Percentiles rank a stretch among this genome's conserved stretches.
phyloP scores from a whole-genome alignment of 2,113 vertebrate genomes.

The Corydoras maculifer region DNA sequence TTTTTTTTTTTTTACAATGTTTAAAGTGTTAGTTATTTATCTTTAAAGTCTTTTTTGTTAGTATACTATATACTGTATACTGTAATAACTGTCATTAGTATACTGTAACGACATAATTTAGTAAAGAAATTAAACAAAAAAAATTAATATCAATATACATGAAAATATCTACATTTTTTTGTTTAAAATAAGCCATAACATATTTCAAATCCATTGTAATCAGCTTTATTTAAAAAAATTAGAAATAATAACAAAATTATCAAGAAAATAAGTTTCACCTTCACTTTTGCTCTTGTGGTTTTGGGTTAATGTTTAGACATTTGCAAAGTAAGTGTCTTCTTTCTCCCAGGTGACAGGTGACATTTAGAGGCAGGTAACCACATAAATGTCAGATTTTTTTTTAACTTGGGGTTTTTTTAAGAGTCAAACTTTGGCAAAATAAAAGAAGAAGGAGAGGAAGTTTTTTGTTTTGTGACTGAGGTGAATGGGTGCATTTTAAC shows the following conservation, averaged over 20 bases:
- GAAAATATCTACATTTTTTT: not conserved
- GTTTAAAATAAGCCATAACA: not conserved
- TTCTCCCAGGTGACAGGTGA: constrained; percentile 35
- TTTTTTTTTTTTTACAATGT: not conserved
- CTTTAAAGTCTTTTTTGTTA: too few species aligned
- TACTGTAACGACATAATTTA: too few species aligned
- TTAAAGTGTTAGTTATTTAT: too few species aligned
- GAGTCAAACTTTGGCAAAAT: constrained; percentile 22
- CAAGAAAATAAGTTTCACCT: constrained; percentile 22
- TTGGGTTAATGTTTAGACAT: constrained; percentile 22
- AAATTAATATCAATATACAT: not conserved
- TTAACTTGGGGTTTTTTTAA: constrained; percentile 29
- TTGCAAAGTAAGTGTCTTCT: constrained; percentile 12
- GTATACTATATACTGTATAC: too few species aligned
- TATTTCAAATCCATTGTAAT: not conserved
- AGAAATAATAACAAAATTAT: constrained; percentile 2
- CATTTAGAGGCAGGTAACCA: constrained; percentile 43
- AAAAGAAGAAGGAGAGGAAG: constrained; percentile 22
- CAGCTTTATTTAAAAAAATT: not conserved
- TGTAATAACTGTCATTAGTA: too few species aligned
- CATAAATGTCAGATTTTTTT: constrained; percentile 33
- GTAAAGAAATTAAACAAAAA: too few species aligned
- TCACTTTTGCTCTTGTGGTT: constrained; percentile 35
- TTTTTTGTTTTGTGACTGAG: constrained; percentile 24
- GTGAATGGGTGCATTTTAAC: constrained; percentile 22